Evolutionary conservation across 2,113 vertebrate species (phyloP), one percentile per base, ranked within the genome.

Genomic region (Sander lucioperca): DNA sequence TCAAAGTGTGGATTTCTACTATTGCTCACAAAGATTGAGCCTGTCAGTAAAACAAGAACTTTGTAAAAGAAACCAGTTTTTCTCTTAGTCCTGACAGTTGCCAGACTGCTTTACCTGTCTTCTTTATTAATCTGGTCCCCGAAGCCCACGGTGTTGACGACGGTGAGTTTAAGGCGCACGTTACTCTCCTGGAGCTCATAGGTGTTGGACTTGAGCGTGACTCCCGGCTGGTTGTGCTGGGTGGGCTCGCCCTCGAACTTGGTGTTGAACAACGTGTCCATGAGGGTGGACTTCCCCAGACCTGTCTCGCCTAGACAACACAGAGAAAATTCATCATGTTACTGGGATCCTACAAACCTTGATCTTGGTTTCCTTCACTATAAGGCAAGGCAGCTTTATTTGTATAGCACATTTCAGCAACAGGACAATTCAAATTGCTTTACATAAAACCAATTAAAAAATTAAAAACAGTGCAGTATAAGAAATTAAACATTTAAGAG

Each of bases 91-190:
- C 23, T 36, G 25, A 16, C 36, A 18, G 23, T 5, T 21, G 19
- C 39, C 7, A 30, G 77, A 30, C 3, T 59, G 27, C 5, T 45
- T 92, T 88, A 99, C 98, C 98, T 99, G 94, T 99, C 97, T 72
- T 99, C 97, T 90, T 99, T 99, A 91, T 99, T 99, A 82, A 99
- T 99, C 91, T 99, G 98, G 89, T 99, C 98, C 36, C 97, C 97
- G 74, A 99, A 99, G 79, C 98, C 98, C 77, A 98, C 96, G 0
- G 97, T 97, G 95, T 97, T 97, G 64, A 99, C 97, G 4, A 98
- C 94, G 7, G 96, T 98, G 82, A 99, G 96, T 86, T 99, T 99
- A 86, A 99, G 96, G 30, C 96, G 96, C 75, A 99, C 97, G 0
- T 98, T 99, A 90, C 98, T 99, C 93, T 99, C 98, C 88, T 98